Evolutionary conservation across 2,113 vertebrate genomes (phyloP), one percentile per base, ranked within the genome.

Genomic region (Gambusia holbrooki): DNA sequence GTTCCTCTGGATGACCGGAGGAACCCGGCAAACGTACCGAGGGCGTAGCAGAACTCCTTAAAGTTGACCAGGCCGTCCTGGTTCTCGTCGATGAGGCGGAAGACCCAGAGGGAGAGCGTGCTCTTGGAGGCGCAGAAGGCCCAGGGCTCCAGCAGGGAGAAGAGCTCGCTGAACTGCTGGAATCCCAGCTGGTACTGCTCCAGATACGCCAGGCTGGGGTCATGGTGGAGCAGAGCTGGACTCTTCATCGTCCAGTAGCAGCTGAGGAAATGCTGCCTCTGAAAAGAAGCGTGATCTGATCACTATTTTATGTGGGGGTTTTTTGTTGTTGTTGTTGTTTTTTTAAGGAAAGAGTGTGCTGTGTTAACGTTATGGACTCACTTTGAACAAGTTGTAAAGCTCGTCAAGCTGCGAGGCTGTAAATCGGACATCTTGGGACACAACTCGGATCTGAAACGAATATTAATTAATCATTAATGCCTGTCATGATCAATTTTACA

Each of bases 241-340:
- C 95, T 95, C 66, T 88, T 87, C 48, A 94, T 90, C 28, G 85
- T 95, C 98, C 98, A 99, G 45, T 99, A 99, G 92, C 96, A 98
- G 81, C 95, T 96, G 70, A 98, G 94, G 86, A 99, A 98, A 90
- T 99, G 97, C 69, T 99, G 97, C 92, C 94, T 97, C 98, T 99
- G 88, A 81, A 87, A 88, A 85, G 1, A 73, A 32, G 63, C 3
- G 12, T 28, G n/a, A 51, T 3, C 0, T 13, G 1, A 60, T 8
- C 30, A 35, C 66, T 30, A 40, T 2, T 37, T 74, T 4, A 27
- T 60, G 48, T 68, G 1, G 27, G 27, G 27, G 27, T 1, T 27
- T 14, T 15, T 42, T 42, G 7, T 33, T 33, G 4, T 40, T 3
- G 8, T 37, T 68, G 2, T 1, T 3, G 12, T 45, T 13, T 33